phyloP scores from a whole-genome alignment of 37 sponge, comb jelly and placozoan genomes.

The Oopsacas minuta region DNA sequence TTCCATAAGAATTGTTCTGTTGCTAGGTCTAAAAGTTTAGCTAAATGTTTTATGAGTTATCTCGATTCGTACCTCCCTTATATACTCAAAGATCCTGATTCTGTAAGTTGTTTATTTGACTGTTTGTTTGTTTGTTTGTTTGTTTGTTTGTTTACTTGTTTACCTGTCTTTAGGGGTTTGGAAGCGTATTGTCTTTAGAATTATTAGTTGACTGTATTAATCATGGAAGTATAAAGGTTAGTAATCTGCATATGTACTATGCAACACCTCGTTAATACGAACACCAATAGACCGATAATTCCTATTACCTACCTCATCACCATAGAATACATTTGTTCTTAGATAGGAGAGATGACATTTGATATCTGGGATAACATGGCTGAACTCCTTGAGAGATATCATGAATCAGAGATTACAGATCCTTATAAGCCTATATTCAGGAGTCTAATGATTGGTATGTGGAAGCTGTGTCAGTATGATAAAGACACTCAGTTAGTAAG shows the following conservation, averaged over 20 bases:
- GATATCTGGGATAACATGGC: slow-evolving; percentile 5
- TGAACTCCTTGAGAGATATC: background rate
- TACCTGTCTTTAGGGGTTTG: slow-evolving; percentile 1
- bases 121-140: background rate
- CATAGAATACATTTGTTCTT: too few species aligned
- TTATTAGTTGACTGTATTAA: background rate
- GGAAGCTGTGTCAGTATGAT: slow-evolving; percentile 17
- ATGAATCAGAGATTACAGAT: background rate
- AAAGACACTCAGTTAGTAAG: background rate
- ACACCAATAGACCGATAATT: too few species aligned
- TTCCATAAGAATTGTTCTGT: background rate
- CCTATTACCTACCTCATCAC: too few species aligned
- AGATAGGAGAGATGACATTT: slow-evolving; percentile 17
- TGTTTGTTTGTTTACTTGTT: background rate
- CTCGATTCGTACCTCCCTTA: background rate
- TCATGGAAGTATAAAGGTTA: background rate
- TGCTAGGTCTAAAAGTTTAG: background rate
- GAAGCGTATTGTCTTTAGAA: background rate
- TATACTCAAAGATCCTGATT: slow-evolving; percentile 6
- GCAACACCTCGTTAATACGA: background rate
- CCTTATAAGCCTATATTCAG: background rate
- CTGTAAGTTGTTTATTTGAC: too few species aligned
- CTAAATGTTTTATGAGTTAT: background rate
- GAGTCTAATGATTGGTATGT: background rate
- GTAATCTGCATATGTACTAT: background rate